Evolutionary conservation across 1,140 invertebrate species (phyloP), one percentile per base, ranked within the genome.

Genomic region (Drosophila arawakana): DNA sequence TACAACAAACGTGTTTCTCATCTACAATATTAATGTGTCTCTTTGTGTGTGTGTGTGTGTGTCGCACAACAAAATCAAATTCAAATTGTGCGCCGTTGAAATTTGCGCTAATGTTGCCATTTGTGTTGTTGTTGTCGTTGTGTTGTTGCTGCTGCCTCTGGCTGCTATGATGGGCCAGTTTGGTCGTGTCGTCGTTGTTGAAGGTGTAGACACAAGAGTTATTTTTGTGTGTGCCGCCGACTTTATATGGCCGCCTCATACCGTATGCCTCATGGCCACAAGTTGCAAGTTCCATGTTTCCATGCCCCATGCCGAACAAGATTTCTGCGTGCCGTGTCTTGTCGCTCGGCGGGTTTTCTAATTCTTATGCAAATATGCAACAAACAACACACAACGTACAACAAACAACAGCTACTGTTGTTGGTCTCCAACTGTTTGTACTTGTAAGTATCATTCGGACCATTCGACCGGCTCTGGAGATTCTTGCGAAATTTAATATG

Each of bases 31-130:
- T 11, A 41, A 46, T 47, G 55, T 65, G 37, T 57, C 34, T 57
- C 34, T 30, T 30, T 30, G 25, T 76, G 35, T 55, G 35, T 55
- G 35, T 49, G 18, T 25, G 47, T 49, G 21, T 49, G n/a, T 83
- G 72, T 80, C 81, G 73, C 76, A 65, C 79, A 82, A 86, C 78
- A 83, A 80, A 80, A 63, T 70, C 72, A 80, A 88, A 88, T 82
- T 86, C 84, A 88, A 86, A 86, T 86, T 86, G 79, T 86, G 82
- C 82, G 59, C 71, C 84, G 73, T 75, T 83, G 84, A 88, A 83
- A 84, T 89, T 84, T 89, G 81, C 80, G 84, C 80, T 89, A 89
- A 89, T 88, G 80, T 84, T 88, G 80, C 77, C 73, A 80, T 83
- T 86, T 80, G 61, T 72, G 83, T 50, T 86, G 65, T 46, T 68